These are phyloP conservation scores for Gulo gulo DNA, from an alignment of 2,113 vertebrate genomes.

Conservation along the genomic window DNA sequence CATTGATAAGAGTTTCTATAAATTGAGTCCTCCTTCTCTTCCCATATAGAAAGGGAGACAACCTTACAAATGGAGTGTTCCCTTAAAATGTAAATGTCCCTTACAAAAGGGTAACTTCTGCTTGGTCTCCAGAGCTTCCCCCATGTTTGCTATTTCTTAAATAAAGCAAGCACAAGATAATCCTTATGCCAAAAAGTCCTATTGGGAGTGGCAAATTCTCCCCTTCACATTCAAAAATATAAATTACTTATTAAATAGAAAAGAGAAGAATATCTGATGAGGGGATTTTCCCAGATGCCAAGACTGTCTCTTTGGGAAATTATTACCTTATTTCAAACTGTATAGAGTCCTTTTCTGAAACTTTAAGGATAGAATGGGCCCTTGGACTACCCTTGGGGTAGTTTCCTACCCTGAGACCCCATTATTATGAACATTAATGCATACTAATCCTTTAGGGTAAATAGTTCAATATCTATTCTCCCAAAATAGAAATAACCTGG, in stretches of 20 bases:
- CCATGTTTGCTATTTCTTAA: background rate
- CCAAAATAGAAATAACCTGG: background rate
- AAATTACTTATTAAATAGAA: background rate
- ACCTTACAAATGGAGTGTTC: background rate
- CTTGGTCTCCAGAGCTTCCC: background rate
- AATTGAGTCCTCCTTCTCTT: background rate
- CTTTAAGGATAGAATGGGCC: background rate
- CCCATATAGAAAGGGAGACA: background rate
- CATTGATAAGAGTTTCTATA: background rate
- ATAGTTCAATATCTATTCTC: background rate
- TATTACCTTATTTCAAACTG: background rate
- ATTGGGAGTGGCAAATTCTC: background rate
- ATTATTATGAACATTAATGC: background rate
- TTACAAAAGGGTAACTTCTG: background rate
- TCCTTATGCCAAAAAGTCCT: background rate
- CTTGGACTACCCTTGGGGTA: background rate
- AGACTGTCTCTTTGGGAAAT: background rate
- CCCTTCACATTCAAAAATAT: background rate
- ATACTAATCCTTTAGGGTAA: background rate
- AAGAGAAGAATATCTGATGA: background rate
- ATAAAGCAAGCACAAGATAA: background rate
- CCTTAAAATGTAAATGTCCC: background rate
- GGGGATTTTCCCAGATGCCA: background rate
- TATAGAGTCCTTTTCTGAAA: background rate
- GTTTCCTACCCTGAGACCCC: background rate